phyloP scores from a whole-genome alignment of 2,113 vertebrate genomes.

The Brachyistius frenatus region DNA sequence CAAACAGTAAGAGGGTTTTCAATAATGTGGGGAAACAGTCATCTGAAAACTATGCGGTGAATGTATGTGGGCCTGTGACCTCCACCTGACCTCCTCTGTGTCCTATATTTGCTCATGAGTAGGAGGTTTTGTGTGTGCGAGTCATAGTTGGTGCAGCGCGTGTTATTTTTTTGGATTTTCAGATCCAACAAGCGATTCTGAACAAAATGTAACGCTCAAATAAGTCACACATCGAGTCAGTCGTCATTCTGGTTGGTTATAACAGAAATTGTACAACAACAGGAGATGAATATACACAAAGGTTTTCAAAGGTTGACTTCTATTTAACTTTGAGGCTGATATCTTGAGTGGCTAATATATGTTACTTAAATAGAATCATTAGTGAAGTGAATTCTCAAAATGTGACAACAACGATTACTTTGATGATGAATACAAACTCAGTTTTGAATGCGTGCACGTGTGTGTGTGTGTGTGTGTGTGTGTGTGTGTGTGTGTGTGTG shows the following conservation, averaged over 20 bases:
- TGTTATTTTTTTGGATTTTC: background rate
- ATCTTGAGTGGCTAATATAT: background rate
- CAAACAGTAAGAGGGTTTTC: slow-evolving; percentile 7
- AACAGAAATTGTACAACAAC: too few relatives aligned
- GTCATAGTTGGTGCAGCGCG: too few relatives aligned
- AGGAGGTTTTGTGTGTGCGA: background rate
- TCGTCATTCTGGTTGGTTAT: too few relatives aligned
- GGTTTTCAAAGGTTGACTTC: background rate
- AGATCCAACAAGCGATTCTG: too few relatives aligned
- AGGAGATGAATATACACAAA: background rate
- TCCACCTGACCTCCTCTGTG: background rate
- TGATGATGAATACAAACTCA: too few relatives aligned
- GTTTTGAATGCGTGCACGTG: background rate
- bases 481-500: too few relatives aligned
- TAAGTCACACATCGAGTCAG: too few relatives aligned
- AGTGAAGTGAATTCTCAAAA: background rate
- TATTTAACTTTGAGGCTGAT: background rate
- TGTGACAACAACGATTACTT: too few relatives aligned
- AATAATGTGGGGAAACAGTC: slow-evolving; percentile 14
- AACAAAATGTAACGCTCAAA: too few relatives aligned
- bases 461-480: background rate
- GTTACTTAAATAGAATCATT: background rate
- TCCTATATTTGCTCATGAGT: background rate
- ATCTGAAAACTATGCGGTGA: slow-evolving; percentile 42
- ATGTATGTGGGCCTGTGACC: slow-evolving; percentile 16